phyloP scores from a whole-genome alignment of 2,797 vertebrate species.

The Pangasius djambal region DNA sequence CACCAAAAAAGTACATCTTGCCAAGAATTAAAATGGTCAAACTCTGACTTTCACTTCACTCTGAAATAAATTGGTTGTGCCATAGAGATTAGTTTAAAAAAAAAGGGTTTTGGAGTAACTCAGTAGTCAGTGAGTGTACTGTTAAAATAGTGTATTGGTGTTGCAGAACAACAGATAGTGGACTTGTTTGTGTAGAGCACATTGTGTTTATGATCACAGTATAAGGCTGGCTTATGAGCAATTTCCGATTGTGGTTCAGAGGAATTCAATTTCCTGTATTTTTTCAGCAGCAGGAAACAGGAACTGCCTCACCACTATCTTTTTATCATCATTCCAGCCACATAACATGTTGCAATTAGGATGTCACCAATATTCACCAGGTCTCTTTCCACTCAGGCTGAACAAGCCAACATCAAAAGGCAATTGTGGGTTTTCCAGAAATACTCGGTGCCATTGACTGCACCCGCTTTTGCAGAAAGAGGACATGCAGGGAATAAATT shows the following conservation, averaged over 20 bases:
- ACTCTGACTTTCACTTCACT: neutral
- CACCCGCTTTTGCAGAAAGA: neutral
- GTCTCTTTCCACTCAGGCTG: neutral
- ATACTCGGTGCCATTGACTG: neutral
- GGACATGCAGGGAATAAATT: neutral
- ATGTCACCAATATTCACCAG: constrained; percentile 1
- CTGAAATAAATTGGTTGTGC: constrained; percentile 11
- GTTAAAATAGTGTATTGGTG: neutral
- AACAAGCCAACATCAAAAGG: constrained; percentile 15
- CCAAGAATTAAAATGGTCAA: neutral
- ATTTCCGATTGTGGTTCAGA: neutral
- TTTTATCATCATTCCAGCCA: neutral
- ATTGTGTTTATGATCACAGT: neutral
- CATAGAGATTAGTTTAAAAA: neutral
- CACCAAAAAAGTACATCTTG: neutral
- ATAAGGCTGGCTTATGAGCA: neutral
- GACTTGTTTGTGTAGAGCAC: neutral
- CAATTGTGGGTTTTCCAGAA: neutral
- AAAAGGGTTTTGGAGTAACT: neutral
- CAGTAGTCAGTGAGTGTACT: neutral
- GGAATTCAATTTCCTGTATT: constrained; percentile 2
- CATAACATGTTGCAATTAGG: constrained; percentile 6
- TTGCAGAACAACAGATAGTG: neutral
- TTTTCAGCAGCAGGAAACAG: constrained; percentile 9
- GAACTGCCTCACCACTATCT: neutral